Evolutionary conservation across 2,797 vertebrate genomes (phyloP).

Genomic region (Cossypha caffra): DNA sequence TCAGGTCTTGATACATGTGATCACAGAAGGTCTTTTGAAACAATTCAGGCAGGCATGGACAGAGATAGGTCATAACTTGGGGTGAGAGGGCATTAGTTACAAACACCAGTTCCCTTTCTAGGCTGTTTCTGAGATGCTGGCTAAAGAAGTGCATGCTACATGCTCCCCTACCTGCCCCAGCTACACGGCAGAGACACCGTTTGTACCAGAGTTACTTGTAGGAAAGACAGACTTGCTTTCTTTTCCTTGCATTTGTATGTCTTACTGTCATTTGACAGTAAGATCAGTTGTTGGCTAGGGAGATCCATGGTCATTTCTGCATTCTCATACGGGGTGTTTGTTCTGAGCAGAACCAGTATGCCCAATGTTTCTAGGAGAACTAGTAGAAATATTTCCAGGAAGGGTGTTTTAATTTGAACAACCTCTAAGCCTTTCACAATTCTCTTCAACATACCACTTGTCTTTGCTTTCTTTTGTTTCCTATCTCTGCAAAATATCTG

Average conservation of each 20-base stretch:
- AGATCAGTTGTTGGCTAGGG: not conserved
- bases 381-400: not conserved
- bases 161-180: not conserved
- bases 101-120: not conserved
- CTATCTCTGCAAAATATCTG: not conserved
- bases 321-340: not conserved
- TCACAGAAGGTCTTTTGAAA: not conserved
- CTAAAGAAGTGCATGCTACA: not conserved
- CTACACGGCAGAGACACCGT: not conserved
- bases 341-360: not conserved
- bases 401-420: not conserved
- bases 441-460: not conserved
- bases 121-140: not conserved
- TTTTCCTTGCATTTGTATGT: not conserved
- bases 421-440: not conserved
- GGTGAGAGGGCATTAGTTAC: not conserved
- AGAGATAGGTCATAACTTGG: not conserved
- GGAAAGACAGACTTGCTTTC: not conserved
- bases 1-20: not conserved
- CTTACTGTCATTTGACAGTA: not conserved
- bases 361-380: not conserved
- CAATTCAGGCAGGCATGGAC: not conserved
- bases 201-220: not conserved
- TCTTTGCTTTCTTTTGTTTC: not conserved
- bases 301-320: not conserved